These are phyloP conservation scores for Hermetia illucens DNA, from an alignment of 1,140 invertebrate genomes.

Conservation along the genomic window DNA sequence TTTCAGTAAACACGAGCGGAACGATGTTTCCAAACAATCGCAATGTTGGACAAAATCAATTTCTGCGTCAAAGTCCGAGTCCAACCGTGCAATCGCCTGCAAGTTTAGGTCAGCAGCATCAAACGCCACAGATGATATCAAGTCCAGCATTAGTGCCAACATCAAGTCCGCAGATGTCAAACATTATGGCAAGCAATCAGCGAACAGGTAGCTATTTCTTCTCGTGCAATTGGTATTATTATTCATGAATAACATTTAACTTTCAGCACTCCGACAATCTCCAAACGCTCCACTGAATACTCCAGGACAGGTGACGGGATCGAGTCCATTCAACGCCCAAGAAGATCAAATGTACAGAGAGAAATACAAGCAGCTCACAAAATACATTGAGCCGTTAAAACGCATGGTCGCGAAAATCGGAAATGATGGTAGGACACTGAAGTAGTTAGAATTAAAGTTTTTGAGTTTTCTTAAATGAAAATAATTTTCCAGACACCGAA, in stretches of 20 bases:
- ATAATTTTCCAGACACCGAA: conserved; percentile 59
- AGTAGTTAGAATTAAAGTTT: too few relatives aligned
- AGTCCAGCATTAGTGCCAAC: conserved; percentile 57
- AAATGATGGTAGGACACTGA: conserved; percentile 71
- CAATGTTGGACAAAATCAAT: conserved; percentile 37
- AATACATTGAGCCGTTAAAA: conserved; percentile 83
- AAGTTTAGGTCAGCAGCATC: conserved; percentile 13
- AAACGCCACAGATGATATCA: conserved; percentile 39
- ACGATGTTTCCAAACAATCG: conserved; percentile 25
- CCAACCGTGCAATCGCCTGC: conserved; percentile 16
- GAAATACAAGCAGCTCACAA: conserved; percentile 80
- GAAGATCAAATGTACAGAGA: conserved; percentile 85
- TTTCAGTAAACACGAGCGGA: neutral
- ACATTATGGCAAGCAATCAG: conserved; percentile 32
- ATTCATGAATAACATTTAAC: conserved; percentile 4
- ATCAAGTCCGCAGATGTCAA: conserved; percentile 45
- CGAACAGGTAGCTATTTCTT: conserved; percentile 10
- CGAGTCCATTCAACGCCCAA: conserved; percentile 47
- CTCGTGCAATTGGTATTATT: conserved; percentile 4
- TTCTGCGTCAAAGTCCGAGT: conserved; percentile 39
- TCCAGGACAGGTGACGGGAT: conserved; percentile 52
- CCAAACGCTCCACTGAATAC: conserved; percentile 69
- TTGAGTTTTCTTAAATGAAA: too few relatives aligned
- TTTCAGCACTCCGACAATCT: conserved; percentile 54
- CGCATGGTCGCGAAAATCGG: conserved; percentile 76